phyloP scores from a whole-genome alignment of 2,888 invertebrate genomes.

The Diaprepes abbreviatus region DNA sequence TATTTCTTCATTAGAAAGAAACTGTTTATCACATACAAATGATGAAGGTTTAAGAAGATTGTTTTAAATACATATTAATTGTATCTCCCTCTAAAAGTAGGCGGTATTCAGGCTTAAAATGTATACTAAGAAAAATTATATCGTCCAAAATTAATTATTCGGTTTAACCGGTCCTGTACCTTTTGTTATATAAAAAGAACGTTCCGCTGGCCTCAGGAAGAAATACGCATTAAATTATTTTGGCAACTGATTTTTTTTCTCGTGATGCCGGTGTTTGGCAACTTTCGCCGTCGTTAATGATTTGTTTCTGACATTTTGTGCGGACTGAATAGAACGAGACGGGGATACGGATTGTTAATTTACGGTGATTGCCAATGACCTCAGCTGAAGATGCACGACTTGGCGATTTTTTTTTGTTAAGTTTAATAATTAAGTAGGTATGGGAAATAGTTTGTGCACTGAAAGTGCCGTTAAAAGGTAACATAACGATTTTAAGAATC shows the following conservation, averaged over 20 bases:
- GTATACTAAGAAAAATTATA: no score
- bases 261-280: slow-evolving; percentile 9
- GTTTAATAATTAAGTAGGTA: background rate
- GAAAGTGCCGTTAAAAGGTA: no score
- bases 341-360: slow-evolving; percentile 17
- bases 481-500: no score
- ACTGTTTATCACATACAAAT: no score
- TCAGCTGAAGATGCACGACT: background rate
- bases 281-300: slow-evolving; percentile 23
- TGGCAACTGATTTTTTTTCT: slow-evolving; percentile 10
- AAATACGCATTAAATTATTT: slow-evolving; percentile 18
- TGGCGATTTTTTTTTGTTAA: background rate
- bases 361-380: slow-evolving; percentile 19
- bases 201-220: background rate
- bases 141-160: no score
- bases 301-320: slow-evolving; percentile 18
- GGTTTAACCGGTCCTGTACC: background rate
- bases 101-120: no score
- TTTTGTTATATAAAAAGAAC: slow-evolving; percentile 3
- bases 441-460: no score
- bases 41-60: no score
- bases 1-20: no score
- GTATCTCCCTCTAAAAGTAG: no score
- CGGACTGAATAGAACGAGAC: slow-evolving; percentile 4
- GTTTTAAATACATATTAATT: no score